phyloP scores from a whole-genome alignment of 2,797 vertebrate species.

The Sternotherus odoratus region DNA sequence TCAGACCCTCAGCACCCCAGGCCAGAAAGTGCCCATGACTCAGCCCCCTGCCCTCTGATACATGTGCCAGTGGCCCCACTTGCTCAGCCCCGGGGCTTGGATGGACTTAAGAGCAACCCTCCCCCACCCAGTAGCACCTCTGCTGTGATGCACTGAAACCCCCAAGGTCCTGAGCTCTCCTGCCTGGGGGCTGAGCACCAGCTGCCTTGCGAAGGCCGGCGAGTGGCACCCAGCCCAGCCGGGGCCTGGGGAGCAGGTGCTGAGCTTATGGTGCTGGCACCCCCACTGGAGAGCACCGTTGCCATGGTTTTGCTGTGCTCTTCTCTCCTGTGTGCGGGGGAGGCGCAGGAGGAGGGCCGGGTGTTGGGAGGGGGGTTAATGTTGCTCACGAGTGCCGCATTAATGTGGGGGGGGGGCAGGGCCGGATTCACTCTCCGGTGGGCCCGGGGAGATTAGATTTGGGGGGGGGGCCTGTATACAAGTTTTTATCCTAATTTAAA shows the following conservation, averaged over 20 bases:
- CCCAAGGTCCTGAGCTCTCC: neutral
- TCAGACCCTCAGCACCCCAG: neutral
- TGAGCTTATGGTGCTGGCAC: neutral
- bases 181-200: neutral
- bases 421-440: too few relatives aligned
- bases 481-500: too few relatives aligned
- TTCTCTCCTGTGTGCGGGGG: slow-evolving; percentile 29
- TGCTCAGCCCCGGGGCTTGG: rapidly evolving
- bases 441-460: too few relatives aligned
- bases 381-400: neutral
- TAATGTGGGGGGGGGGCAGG: rapidly evolving
- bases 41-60: neutral
- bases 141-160: neutral
- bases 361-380: rapidly evolving
- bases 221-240: neutral
- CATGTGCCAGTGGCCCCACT: rapidly evolving
- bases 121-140: neutral
- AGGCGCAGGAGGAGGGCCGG: neutral
- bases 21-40: rapidly evolving
- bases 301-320: slow-evolving; percentile 68
- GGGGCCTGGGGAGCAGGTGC: neutral
- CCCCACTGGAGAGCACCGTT: neutral
- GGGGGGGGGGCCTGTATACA: too few relatives aligned
- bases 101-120: neutral
- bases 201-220: neutral